Base-by-base conservation (phyloP, 2,113 vertebrate species). In the Nycticebus coucang region DNA sequence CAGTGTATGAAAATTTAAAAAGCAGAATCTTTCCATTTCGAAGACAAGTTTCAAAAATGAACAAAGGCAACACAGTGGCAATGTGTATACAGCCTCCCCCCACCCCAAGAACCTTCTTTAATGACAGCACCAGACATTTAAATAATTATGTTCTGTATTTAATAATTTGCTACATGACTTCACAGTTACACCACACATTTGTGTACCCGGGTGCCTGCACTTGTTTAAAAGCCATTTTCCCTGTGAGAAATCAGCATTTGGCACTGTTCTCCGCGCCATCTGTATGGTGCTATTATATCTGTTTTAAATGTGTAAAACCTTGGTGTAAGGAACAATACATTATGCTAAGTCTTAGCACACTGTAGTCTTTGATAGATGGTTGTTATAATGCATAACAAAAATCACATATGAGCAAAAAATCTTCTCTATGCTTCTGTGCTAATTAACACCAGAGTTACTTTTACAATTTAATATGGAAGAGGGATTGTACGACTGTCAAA, bases 251-350 rank as follows among this genome's bases (percentile, higher is more conserved):
- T 10, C 35, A 92, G 50, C 30, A 55, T 80, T 87, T 87, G 64
- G 18, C n/a, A 93, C 15, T 7, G 17, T 91, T 95, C 33, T 62
- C 11, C 37, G 78, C 30, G 62, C 55, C 72, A 71, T 82, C 74
- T 89, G 7, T 21, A 77, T 69, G 18, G 8, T 62, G 77, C 1
- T 33, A 55, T 59, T 94, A 50, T 35, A 60, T 64, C 21, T 81
- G 87, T 79, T 96, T 95, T 68, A 95, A 74, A 71, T 95, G 15
- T 81, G n/a, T 86, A 87, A 93, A 41, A 93, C 33, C 35, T 89
- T 68, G 24, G 35, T 33, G 4, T 50, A 87, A 87, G 37, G 41
- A 93, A 91, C 11, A 91, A 45, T 81, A 64, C 41, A 87, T 83
- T 78, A 94, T 55, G 17, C 45, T 87, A 64, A 87, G 5, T 45